phyloP scores from a whole-genome alignment of 2,797 vertebrate genomes.

The Sebastes variabilis region DNA sequence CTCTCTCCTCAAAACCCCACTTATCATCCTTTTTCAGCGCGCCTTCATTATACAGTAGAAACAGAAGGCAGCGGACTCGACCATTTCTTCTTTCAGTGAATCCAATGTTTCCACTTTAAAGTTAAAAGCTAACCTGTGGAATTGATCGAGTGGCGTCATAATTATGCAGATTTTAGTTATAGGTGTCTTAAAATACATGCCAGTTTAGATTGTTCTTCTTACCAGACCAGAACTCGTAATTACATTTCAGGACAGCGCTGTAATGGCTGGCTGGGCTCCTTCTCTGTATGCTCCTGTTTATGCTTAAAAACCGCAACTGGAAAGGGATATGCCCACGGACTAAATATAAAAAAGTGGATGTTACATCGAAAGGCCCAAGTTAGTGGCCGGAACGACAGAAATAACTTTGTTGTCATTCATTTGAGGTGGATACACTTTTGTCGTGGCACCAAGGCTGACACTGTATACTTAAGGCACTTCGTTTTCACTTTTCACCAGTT shows the following conservation, averaged over 20 bases:
- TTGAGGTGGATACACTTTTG: constrained; percentile 42
- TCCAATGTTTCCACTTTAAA: constrained; percentile 6
- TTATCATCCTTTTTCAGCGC: constrained; percentile 39
- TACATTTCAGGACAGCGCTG: constrained; percentile 42
- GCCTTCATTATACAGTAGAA: constrained; percentile 34
- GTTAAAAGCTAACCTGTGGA: constrained; percentile 22
- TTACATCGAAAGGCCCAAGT: constrained; percentile 52
- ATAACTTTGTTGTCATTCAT: constrained; percentile 69
- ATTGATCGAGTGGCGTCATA: constrained; percentile 24
- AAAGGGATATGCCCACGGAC: constrained; percentile 60
- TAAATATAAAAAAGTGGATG: constrained; percentile 63
- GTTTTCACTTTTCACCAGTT: constrained; percentile 21
- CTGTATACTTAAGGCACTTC: background rate
- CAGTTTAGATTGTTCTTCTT: constrained; percentile 36
- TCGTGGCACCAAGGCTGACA: background rate
- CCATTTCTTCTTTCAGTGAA: constrained; percentile 18
- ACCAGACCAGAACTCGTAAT: constrained; percentile 44
- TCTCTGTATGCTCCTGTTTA: constrained; percentile 68
- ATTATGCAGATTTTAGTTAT: constrained; percentile 41
- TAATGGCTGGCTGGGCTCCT: constrained; percentile 30
- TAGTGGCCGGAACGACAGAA: constrained; percentile 64
- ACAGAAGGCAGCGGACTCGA: constrained; percentile 18
- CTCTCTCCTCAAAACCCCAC: constrained; percentile 49
- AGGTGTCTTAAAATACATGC: constrained; percentile 31
- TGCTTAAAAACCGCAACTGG: constrained; percentile 63